Evolutionary conservation across 1,140 invertebrate genomes (phyloP).

Genomic region (Ladona fulva): DNA sequence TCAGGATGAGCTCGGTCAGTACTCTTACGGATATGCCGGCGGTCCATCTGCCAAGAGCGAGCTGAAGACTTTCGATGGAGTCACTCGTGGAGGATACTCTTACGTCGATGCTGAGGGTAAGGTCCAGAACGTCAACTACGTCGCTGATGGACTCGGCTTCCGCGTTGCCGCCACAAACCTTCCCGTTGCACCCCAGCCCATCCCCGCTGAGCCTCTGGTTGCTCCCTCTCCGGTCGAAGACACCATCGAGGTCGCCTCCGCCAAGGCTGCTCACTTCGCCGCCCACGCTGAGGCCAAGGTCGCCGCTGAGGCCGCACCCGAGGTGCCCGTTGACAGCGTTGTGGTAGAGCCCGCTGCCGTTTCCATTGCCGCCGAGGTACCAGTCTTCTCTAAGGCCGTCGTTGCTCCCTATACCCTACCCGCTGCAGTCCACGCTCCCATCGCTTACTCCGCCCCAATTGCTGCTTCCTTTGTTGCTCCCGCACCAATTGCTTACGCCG

Average conservation of each 20-base stretch:
- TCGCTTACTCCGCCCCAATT: conserved; percentile 20
- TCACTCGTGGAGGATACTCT: conserved; percentile 44
- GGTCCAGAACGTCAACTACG: conserved; percentile 42
- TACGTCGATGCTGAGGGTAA: conserved; percentile 43
- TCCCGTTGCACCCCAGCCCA: conserved; percentile 32
- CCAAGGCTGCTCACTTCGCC: conserved; percentile 26
- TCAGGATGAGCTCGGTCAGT: conserved; percentile 42
- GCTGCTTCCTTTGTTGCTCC: conserved; percentile 25
- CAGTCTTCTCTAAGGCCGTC: conserved; percentile 13
- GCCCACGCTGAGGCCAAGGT: conserved; percentile 25
- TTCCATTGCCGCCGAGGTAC: conserved; percentile 13
- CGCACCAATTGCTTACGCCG: conserved; percentile 38
- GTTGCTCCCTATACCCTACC: conserved; percentile 23
- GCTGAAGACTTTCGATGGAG: conserved; percentile 40
- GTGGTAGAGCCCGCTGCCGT: conserved; percentile 12
- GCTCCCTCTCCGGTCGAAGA: conserved; percentile 11
- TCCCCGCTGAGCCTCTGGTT: conserved; percentile 23
- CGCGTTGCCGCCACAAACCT: conserved; percentile 42
- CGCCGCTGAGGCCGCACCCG: conserved; percentile 22
- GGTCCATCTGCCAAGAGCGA: conserved; percentile 43
- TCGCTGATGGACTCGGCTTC: conserved; percentile 41
- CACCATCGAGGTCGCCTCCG: conserved; percentile 30
- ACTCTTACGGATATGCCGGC: conserved; percentile 45
- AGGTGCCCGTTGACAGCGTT: conserved; percentile 28
- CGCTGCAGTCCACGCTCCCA: conserved; percentile 16